These are phyloP conservation scores for Hyaena hyaena DNA, from an alignment of 2,113 vertebrate genomes.

Conservation along the genomic window DNA sequence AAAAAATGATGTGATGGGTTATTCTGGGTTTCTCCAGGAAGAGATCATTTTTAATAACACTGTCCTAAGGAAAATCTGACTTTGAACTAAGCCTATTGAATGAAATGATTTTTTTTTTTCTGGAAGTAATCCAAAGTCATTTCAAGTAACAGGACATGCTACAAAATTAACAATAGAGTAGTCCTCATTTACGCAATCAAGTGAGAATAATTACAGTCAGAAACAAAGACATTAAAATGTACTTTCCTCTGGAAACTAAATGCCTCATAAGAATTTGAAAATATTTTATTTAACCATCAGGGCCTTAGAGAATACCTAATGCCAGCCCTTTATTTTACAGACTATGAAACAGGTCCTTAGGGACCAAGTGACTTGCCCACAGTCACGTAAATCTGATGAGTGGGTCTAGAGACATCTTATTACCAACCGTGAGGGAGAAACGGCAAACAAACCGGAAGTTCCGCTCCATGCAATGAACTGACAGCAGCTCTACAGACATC, in stretches of 20 bases:
- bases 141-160: constrained; percentile 58
- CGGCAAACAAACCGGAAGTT: neutral
- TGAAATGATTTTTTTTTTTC: neutral
- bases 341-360: neutral
- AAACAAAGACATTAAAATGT: constrained; percentile 62
- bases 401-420: neutral
- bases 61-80: constrained; percentile 41
- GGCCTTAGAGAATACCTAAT: constrained; percentile 14
- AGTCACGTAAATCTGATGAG: neutral
- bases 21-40: constrained; percentile 23
- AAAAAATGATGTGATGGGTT: neutral
- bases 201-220: constrained; percentile 47
- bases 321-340: neutral
- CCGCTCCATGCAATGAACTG: neutral
- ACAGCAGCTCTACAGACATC: neutral
- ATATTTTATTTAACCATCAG: constrained; percentile 20
- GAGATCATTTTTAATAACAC: neutral
- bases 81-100: constrained; percentile 49
- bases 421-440: neutral
- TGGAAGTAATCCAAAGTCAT: constrained; percentile 55
- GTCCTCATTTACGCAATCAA: neutral
- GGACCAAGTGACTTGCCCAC: neutral
- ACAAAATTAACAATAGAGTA: constrained; percentile 62
- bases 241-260: constrained; percentile 57
- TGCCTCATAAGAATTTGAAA: neutral